Percentiles rank a stretch among this genome's conserved stretches.
phyloP scores from a whole-genome alignment of 2,113 vertebrate genomes.

The Psophia crepitans region DNA sequence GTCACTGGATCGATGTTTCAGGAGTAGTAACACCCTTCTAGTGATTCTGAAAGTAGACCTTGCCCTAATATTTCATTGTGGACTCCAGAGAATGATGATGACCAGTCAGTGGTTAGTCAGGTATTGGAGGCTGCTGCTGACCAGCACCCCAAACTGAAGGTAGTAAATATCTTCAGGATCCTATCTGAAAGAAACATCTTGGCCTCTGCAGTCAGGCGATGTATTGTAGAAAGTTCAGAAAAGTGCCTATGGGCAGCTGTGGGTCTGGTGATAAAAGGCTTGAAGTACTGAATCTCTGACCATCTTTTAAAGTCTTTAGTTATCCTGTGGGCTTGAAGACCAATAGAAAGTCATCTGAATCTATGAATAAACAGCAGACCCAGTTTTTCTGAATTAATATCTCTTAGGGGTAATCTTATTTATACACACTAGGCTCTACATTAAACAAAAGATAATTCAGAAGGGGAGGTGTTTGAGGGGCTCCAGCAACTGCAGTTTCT shows the following conservation, averaged over 20 bases:
- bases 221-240: background rate
- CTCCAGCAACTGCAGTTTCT: background rate
- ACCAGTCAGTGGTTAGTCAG: background rate
- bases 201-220: background rate
- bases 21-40: background rate
- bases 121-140: background rate
- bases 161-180: background rate
- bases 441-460: background rate
- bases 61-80: background rate
- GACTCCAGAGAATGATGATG: background rate
- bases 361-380: background rate
- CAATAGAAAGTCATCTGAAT: background rate
- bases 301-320: background rate
- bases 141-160: background rate
- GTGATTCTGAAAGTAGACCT: background rate
- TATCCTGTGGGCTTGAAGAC: background rate
- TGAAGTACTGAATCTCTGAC: background rate
- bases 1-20: background rate
- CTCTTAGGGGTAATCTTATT: background rate
- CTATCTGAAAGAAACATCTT: background rate
- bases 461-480: background rate
- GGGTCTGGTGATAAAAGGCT: background rate
- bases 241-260: background rate
- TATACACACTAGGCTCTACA: background rate
- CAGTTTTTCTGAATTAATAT: background rate